Base-by-base conservation (phyloP, 2,888 invertebrate species). In the Rhamphomyia laevipes region DNA sequence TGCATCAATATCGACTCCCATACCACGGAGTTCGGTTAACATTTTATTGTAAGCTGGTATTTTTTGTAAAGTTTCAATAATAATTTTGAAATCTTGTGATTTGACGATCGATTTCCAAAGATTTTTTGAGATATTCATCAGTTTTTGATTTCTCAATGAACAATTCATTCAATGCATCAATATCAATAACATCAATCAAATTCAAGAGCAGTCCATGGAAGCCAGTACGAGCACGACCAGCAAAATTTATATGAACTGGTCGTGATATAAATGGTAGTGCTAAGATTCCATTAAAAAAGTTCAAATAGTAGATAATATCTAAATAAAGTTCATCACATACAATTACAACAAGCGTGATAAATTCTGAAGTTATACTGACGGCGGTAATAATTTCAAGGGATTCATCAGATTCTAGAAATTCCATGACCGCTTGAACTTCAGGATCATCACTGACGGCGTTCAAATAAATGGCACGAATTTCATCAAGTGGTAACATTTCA, bases 401-500 rank as follows among this genome's bases (percentile, higher is more conserved):
- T 10, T 51, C 52, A 2, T 47, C 46, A 7, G 52, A 49, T 35
- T 46, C 27, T 7, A 54, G 9, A 45, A 50, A 55, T 27, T 41
- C 51, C 43, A 52, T 48, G 15, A 50, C 51, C 10, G 44, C 43
- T 43, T 50, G 49, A 3, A 52, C 50, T 50, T 55, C 52, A n/a
- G 41, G n/a, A 47, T 53, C 52, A 5, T 23, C 27, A 11, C 46
- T 47, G 7, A 55, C 18, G 21, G 52, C 51, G 16, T 40, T 41
- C 27, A 50, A 43, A 30, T 48, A 48, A 16, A 55, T 48, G n/a
- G 42, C 40, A 11, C 51, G 16, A 13, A 53, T 23, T 18, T 52
- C 27, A n/a, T 52, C 51, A 15, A 51, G 6, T 30, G 52, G 52
- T 3, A 55, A 18, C 11, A 52, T 4, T 3, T 21, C 17, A 6